Evolutionary conservation across 2,888 invertebrate species (phyloP), one percentile per base, ranked within the genome.

Genomic region (Xiphydria camelus): DNA sequence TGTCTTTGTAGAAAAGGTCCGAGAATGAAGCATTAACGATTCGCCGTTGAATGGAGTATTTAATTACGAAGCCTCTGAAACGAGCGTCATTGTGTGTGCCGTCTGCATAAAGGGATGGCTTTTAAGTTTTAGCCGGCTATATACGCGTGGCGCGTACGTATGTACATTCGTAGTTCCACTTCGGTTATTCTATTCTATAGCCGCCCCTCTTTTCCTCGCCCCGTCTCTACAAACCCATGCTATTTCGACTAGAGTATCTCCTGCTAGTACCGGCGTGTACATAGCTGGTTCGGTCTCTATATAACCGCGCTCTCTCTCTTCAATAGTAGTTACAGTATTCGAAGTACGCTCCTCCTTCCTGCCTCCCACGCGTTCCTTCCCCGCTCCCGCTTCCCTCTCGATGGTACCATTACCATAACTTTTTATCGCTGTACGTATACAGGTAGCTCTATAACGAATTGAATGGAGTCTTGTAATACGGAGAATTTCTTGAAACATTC

Each of bases 21-120:
- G 22, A 29, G 23, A 50, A 43, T 35, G 32, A 40, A 46, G 43
- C 43, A 48, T 46, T 46, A 53, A 51, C 42, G 46, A 53, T 46
- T 50, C 39, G 41, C 20, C 19, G 33, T 25, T 53, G 47, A 51
- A 45, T 47, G 25, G 47, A 49, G 43, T 35, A 41, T 47, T 54
- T 52, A 47, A 47, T 52, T 45, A 41, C 41, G 26, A 33, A 44
- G 34, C 12, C 29, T 29, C 14, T 12, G 29, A 29, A 29, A 29
- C 29, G 15, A 29, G 6, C 29, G 12, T 29, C 12, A 29, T 29
- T 29, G 29, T 29, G 29, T 14, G n/a, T n/a, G n/a, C n/a, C n/a
- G n/a, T n/a, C n/a, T n/a, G n/a, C n/a, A n/a, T n/a, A n/a, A n/a
- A n/a, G n/a, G n/a, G n/a, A n/a, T n/a, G 6, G 29, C 29, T 29